These are phyloP conservation scores for Netta rufina DNA, from an alignment of 2,797 vertebrate species.

Conservation along the genomic window DNA sequence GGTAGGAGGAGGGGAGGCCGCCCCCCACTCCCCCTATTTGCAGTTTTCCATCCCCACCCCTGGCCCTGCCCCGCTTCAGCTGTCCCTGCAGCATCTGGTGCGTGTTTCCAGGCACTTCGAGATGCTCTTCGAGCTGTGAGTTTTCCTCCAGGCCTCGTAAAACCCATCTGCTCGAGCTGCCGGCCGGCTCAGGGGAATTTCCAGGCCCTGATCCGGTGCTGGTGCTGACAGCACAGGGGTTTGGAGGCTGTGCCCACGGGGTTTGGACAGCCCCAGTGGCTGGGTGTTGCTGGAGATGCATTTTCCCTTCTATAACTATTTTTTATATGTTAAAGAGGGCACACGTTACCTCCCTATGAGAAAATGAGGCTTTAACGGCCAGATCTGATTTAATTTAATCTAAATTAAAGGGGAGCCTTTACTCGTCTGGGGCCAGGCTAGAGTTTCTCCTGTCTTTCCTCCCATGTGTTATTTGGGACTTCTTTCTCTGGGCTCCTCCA, in stretches of 20 bases:
- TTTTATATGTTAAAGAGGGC: neutral
- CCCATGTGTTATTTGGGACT: too few relatives aligned
- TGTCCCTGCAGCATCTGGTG: slow-evolving; percentile 11
- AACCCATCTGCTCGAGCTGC: slow-evolving; percentile 53
- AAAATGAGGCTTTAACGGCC: neutral
- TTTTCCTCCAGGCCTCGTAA: slow-evolving; percentile 5
- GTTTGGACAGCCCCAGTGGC: slow-evolving; percentile 14
- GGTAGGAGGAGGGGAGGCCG: neutral
- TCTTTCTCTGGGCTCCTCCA: neutral
- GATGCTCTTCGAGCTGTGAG: slow-evolving; percentile 5
- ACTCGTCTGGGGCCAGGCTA: too few relatives aligned
- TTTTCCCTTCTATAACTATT: neutral
- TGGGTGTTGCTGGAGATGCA: neutral
- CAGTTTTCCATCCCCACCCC: neutral
- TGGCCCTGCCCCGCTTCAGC: neutral
- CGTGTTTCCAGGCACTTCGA: slow-evolving; percentile 2
- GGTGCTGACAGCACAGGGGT: neutral
- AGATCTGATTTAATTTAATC: too few relatives aligned
- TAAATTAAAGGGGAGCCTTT: neutral
- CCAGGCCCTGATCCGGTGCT: neutral
- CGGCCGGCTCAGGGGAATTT: neutral
- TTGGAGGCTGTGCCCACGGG: neutral
- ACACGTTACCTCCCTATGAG: neutral
- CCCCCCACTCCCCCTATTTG: too few relatives aligned
- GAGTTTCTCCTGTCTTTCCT: neutral